Base-by-base conservation (phyloP, 2,113 vertebrate species). In the Lota lota region DNA sequence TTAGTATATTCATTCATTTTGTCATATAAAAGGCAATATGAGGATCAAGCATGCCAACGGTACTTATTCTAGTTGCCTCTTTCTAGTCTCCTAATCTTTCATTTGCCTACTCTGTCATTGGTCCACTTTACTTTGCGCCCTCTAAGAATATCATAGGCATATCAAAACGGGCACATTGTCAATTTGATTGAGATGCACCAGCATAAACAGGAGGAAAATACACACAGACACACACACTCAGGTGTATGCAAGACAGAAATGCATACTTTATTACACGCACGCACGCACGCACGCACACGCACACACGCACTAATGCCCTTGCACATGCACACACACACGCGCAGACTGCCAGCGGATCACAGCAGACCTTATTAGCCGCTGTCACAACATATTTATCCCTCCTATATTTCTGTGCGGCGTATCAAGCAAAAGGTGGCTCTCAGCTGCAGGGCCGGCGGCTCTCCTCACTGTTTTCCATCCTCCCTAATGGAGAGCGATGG, bases 371-470 rank as follows among this genome's bases (percentile, higher is more conserved):
- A 91, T 94, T 93, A 93, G 88, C 77, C 75, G 75, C 90, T 92
- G 92, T 93, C 93, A 91, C 87, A 90, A 84, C 84, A 83, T 88
- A 93, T 94, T 93, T 92, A 90, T 89, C 85, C 87, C 82, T 93
- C 86, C 87, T 93, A 85, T 72, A 84, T 93, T 92, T 92, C 81
- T 86, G 77, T 73, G 76, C 69, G 68, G 79, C 65, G 79, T 85
- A 67, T 8, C 56, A 86, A 89, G 79, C 86, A 85, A 88, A 91
- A 91, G 92, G 90, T 84, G 83, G 76, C 75, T 86, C 88, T 89
- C 72, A 82, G 15, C 79, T 81, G 76, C 85, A 84, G 90, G 92
- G 75, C 81, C 70, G 69, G 64, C 72, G 75, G 81, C 83, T 80
- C 40, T 11, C 40, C 40, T 88, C 86, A 88, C 81, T 85, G 84